Evolutionary conservation across 2,888 invertebrate species (phyloP).

Genomic region (Baccha elongata): DNA sequence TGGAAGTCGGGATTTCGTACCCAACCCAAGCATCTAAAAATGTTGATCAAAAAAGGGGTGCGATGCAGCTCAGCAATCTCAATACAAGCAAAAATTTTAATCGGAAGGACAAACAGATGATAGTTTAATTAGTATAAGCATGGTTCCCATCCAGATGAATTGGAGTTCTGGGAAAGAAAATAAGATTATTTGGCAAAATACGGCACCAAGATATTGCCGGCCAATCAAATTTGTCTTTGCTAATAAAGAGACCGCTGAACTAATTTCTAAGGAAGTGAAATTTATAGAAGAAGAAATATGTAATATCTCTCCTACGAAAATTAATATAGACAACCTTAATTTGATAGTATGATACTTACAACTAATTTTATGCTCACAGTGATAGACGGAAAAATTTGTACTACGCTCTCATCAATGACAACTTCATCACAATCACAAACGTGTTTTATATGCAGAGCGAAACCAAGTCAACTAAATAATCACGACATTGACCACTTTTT

Average conservation of each 20-base stretch:
- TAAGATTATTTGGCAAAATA: slow-evolving; percentile 15
- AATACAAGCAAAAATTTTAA: slow-evolving; percentile 9
- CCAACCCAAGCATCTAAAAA: too few relatives aligned
- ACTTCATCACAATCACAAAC: too few relatives aligned
- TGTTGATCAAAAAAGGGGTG: slow-evolving; percentile 19
- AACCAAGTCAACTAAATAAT: slow-evolving; percentile 47
- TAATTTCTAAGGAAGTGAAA: background rate
- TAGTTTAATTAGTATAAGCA: background rate
- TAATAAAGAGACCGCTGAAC: background rate
- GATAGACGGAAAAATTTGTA: slow-evolving; percentile 27
- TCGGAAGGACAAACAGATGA: slow-evolving; percentile 14
- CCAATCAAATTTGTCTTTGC: background rate
- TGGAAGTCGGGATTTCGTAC: too few relatives aligned
- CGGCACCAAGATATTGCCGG: background rate
- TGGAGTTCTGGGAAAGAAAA: background rate
- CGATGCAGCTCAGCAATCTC: slow-evolving; percentile 19
- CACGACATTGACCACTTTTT: too few relatives aligned
- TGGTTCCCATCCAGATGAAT: too few relatives aligned
- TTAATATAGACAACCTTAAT: too few relatives aligned
- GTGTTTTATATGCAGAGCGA: slow-evolving; percentile 35
- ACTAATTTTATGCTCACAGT: slow-evolving; percentile 27
- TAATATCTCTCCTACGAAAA: background rate
- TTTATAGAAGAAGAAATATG: background rate
- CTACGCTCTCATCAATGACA: slow-evolving; percentile 44
- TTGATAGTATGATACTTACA: too few relatives aligned